phyloP scores from a whole-genome alignment of 2,113 vertebrate species.

The Craseonycteris thonglongyai region DNA sequence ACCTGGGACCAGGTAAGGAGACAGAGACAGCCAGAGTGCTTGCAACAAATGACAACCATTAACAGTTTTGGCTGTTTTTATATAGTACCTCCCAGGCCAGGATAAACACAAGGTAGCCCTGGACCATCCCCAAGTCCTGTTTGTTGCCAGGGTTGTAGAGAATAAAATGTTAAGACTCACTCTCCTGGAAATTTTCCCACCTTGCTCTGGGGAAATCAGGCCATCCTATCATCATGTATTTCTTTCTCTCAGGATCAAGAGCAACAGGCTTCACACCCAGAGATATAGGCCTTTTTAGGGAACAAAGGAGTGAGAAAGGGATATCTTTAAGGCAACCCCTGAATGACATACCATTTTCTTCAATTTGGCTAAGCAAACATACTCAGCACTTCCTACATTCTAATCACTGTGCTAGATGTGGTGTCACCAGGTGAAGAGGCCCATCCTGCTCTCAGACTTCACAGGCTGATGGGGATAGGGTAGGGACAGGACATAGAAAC shows the following conservation, averaged over 20 bases:
- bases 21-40: neutral
- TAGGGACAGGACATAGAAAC: neutral
- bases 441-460: neutral
- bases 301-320: neutral
- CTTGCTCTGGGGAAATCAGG: neutral
- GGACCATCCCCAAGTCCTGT: neutral
- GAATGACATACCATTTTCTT: neutral
- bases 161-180: neutral
- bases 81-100: neutral
- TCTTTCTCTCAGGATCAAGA: neutral
- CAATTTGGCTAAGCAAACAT: neutral
- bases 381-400: neutral
- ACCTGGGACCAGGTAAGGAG: conserved; percentile 94
- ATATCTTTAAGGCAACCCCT: neutral
- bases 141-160: neutral
- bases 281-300: neutral
- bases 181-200: neutral
- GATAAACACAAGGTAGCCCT: neutral
- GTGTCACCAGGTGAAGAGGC: neutral
- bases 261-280: neutral
- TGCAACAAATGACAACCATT: neutral
- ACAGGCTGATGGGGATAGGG: neutral
- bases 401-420: neutral
- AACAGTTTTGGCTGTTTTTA: neutral
- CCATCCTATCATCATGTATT: neutral